Conservation (phyloP, 2,113 vertebrate species). For the Tonatia bakeri region DNA sequence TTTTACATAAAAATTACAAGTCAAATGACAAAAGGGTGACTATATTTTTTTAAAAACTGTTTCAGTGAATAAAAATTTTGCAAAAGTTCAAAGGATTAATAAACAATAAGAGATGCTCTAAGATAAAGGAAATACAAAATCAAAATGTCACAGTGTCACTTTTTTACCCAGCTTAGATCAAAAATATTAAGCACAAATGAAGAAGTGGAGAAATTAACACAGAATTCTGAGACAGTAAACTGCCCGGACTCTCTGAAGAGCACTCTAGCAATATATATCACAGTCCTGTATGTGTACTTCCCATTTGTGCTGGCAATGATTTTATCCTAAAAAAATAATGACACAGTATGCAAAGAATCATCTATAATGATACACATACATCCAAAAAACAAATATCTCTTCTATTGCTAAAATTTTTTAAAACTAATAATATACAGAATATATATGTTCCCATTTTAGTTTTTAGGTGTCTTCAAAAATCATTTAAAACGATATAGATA, state of each 20-base stretch:
- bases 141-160: background rate
- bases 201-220: background rate
- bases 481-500: background rate
- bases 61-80: background rate
- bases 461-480: background rate
- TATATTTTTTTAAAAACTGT: background rate
- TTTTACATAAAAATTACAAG: background rate
- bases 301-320: background rate
- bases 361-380: background rate
- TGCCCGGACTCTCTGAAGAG: background rate
- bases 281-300: background rate
- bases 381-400: background rate
- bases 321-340: background rate
- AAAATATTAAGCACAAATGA: background rate
- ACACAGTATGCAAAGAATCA: background rate
- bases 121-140: background rate
- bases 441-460: background rate
- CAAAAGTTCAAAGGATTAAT: background rate
- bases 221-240: background rate
- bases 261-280: background rate
- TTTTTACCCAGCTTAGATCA: background rate
- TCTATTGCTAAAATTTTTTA: background rate
- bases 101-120: background rate
- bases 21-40: background rate
- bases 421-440: background rate